phyloP scores from a whole-genome alignment of 2,113 vertebrate genomes.

The Callocephalon fimbriatum region DNA sequence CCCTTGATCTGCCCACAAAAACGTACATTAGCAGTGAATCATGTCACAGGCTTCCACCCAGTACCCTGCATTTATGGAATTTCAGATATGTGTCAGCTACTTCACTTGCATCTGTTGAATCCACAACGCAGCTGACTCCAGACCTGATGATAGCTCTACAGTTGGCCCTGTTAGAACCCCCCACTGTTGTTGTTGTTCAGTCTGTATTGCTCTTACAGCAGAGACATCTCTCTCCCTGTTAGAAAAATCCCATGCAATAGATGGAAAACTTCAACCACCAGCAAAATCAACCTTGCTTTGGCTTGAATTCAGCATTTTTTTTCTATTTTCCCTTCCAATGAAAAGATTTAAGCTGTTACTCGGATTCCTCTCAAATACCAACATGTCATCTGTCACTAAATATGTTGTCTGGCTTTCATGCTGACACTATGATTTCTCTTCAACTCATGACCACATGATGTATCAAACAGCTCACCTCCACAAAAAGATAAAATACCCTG shows the following conservation, averaged over 20 bases:
- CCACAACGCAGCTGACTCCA: neutral
- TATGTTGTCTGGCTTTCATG: neutral
- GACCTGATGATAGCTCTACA: neutral
- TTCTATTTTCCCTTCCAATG: neutral
- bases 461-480: neutral
- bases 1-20: neutral
- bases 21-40: neutral
- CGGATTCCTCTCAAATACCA: neutral
- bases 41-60: neutral
- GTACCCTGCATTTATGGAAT: neutral
- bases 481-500: neutral
- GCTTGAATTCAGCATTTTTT: neutral
- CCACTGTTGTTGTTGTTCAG: neutral
- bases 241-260: neutral
- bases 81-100: neutral
- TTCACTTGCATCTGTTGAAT: neutral
- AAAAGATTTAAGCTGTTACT: neutral
- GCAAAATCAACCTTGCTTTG: neutral
- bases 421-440: neutral
- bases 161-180: neutral
- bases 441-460: rapidly evolving
- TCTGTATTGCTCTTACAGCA: neutral
- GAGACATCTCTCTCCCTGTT: neutral
- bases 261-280: neutral
- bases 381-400: neutral